Evolutionary conservation across 2,113 vertebrate genomes (phyloP).

Genomic region (Macroglossus sobrinus): DNA sequence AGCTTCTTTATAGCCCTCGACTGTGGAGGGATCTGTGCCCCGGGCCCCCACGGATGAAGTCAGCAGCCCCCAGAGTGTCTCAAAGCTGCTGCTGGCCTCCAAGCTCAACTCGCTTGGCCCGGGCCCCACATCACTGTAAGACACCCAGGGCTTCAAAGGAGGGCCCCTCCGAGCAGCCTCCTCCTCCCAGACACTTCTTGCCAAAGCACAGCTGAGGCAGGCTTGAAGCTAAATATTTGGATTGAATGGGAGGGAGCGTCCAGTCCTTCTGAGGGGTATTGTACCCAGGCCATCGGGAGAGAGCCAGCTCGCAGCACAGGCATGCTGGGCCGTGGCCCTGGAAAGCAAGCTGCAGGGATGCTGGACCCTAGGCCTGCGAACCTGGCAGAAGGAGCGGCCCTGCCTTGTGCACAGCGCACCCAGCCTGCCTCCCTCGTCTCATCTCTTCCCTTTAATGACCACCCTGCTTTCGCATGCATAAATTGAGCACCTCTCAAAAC

Average conservation of each 20-base stretch:
- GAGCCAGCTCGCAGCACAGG: neutral
- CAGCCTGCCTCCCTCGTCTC: neutral
- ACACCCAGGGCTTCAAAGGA: constrained; percentile 80
- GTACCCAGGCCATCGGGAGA: constrained; percentile 3
- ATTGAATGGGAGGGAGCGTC: constrained; percentile 65
- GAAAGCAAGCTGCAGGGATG: neutral
- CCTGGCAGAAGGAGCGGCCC: too few species aligned
- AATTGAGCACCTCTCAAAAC: neutral
- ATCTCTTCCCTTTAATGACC: neutral
- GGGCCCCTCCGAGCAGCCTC: constrained; percentile 38
- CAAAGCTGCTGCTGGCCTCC: constrained; percentile 68
- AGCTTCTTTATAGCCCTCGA: neutral
- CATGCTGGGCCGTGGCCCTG: neutral
- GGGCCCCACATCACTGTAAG: constrained; percentile 77
- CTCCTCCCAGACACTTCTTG: constrained; percentile 61
- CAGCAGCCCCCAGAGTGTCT: constrained; percentile 68
- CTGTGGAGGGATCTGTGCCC: neutral
- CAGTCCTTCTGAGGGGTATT: constrained; percentile 37
- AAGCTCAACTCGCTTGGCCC: constrained; percentile 75
- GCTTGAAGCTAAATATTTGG: constrained; percentile 66
- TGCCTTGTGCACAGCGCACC: fast-evolving
- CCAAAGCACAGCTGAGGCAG: constrained; percentile 65
- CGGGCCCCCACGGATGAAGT: constrained; percentile 30
- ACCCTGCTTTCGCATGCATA: neutral
- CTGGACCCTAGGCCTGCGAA: neutral